Evolutionary conservation across 2,113 vertebrate genomes (phyloP).

Genomic region (Hoplias malabaricus): DNA sequence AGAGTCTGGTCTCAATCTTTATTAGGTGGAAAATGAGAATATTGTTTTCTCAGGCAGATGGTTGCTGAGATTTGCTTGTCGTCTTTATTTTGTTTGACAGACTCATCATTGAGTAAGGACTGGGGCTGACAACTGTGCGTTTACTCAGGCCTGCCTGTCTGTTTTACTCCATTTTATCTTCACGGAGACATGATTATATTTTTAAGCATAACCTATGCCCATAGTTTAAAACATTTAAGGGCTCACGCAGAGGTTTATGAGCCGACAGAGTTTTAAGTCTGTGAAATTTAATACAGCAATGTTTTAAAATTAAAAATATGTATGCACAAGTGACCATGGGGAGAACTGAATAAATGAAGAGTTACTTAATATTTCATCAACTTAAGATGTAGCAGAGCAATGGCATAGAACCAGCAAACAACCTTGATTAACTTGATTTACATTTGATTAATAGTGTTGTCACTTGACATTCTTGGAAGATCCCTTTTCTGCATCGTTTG

Average conservation of each 20-base stretch:
- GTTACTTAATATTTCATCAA: not conserved
- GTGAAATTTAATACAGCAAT: not conserved
- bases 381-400: too few species aligned
- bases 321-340: not conserved
- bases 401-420: too few species aligned
- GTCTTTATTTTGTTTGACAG: conserved; percentile 38
- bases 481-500: not conserved
- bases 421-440: too few species aligned
- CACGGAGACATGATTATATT: not conserved
- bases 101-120: conserved; percentile 27
- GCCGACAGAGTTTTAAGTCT: too few species aligned
- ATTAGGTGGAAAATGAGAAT: conserved; percentile 43
- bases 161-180: not conserved
- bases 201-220: too few species aligned
- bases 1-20: conserved; percentile 28
- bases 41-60: conserved; percentile 53
- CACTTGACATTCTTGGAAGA: not conserved
- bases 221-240: too few species aligned
- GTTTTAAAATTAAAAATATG: not conserved
- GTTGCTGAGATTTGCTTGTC: conserved; percentile 40
- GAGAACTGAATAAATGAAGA: not conserved
- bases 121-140: conserved; percentile 27
- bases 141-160: not conserved
- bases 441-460: not conserved
- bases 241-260: too few species aligned